Evolutionary conservation across 2,888 invertebrate species (phyloP).

Genomic region (Drosophila kuntzei): DNA sequence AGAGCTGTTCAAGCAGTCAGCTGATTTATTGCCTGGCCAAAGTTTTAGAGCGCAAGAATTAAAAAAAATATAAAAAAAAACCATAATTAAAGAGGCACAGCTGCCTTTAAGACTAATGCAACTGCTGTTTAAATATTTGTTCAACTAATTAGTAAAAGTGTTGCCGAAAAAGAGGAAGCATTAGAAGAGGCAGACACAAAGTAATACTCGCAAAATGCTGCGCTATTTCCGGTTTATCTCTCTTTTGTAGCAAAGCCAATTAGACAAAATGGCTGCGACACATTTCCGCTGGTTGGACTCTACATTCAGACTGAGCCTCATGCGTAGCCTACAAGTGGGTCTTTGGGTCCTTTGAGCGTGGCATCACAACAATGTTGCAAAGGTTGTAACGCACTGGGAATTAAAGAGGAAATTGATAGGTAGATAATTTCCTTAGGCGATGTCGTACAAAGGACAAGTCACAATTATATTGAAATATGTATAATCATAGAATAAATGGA

Average conservation of each 20-base stretch:
- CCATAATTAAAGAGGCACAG: conserved; percentile 32
- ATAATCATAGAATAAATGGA: neutral
- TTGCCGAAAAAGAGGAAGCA: conserved; percentile 52
- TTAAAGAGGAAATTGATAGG: no score
- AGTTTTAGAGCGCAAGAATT: conserved; percentile 40
- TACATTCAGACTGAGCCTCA: conserved; percentile 26
- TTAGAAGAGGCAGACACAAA: conserved; percentile 16
- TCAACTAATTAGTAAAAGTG: conserved; percentile 74
- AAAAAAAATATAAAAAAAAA: conserved; percentile 16
- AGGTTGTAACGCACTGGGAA: conserved; percentile 19
- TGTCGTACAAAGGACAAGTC: no score
- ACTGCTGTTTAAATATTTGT: conserved; percentile 66
- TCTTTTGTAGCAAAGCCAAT: conserved; percentile 70
- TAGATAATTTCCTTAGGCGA: neutral
- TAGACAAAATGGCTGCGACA: conserved; percentile 80
- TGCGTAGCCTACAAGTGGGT: conserved; percentile 41
- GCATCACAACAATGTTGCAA: conserved; percentile 13
- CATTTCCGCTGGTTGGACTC: conserved; percentile 73
- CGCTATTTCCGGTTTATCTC: conserved; percentile 78
- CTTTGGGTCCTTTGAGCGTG: conserved; percentile 1
- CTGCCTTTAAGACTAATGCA: conserved; percentile 63
- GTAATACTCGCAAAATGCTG: conserved; percentile 57
- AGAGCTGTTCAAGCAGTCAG: conserved; percentile 33
- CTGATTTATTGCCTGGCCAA: conserved; percentile 65
- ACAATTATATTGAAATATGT: no score